phyloP scores from a whole-genome alignment of 2,888 invertebrate species.

The Dynastes tityus region DNA sequence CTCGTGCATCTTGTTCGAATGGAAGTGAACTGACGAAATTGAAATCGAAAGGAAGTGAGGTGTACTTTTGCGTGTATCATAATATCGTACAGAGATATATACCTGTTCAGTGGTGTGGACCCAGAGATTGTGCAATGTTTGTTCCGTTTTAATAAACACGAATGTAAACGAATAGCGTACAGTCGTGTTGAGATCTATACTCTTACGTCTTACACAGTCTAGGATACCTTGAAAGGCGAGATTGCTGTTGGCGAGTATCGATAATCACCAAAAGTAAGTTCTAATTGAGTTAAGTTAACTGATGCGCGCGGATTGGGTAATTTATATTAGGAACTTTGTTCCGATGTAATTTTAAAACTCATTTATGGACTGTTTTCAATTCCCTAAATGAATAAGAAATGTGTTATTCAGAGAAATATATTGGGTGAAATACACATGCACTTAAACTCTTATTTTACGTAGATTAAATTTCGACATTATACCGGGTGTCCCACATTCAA shows the following conservation, averaged over 20 bases:
- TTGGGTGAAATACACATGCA: no score
- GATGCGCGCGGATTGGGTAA: no score
- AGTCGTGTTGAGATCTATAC: background rate
- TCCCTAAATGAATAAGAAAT: no score
- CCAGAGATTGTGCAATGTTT: slow-evolving; percentile 32
- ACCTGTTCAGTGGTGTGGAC: slow-evolving; percentile 17
- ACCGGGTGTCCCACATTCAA: no score
- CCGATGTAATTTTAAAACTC: no score
- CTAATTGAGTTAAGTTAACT: background rate
- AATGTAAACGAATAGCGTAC: background rate
- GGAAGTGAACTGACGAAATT: slow-evolving; percentile 39
- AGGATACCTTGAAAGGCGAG: slow-evolving; percentile 37
- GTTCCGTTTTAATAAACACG: slow-evolving; percentile 22
- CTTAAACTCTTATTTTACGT: no score
- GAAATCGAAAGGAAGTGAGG: slow-evolving; percentile 40
- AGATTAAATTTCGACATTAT: no score
- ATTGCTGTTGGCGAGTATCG: slow-evolving; percentile 1
- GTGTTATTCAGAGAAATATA: no score
- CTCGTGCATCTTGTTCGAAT: background rate
- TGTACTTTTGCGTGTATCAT: slow-evolving; percentile 16
- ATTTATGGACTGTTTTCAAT: no score
- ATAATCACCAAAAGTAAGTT: slow-evolving; percentile 33
- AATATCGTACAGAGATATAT: background rate
- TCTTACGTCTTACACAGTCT: background rate
- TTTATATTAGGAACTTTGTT: no score